A percentile compares a stretch with the other conserved stretches of the same genome.
Conservation (phyloP, 2,888 invertebrate genomes). For the Hemistola chrysoprasaria region DNA sequence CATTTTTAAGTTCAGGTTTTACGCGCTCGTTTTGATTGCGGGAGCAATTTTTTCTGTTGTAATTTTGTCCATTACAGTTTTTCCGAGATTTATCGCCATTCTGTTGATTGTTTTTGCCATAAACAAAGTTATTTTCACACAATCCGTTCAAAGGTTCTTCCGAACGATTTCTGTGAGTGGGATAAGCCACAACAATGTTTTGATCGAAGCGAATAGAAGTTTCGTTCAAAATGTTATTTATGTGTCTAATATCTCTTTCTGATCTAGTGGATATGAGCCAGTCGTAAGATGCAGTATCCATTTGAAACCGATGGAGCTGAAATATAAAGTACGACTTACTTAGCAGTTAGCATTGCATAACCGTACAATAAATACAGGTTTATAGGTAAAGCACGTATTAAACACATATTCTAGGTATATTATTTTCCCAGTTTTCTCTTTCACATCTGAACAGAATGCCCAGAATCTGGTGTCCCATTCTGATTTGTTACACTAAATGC, state of each 20-base stretch:
- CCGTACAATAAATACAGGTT: not conserved
- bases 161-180: slow-evolving; percentile 25
- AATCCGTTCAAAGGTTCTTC: slow-evolving; percentile 29
- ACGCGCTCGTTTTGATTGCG: slow-evolving; percentile 21
- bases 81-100: slow-evolving; percentile 5
- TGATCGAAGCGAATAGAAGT: slow-evolving; percentile 66
- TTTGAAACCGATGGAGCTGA: slow-evolving; percentile 54
- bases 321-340: slow-evolving; percentile 25
- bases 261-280: slow-evolving; percentile 60
- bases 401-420: too few species aligned
- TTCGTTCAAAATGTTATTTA: slow-evolving; percentile 57
- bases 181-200: slow-evolving; percentile 56
- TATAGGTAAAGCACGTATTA: slow-evolving; percentile 41
- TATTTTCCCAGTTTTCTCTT: too few species aligned
- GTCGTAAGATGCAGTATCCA: slow-evolving; percentile 61
- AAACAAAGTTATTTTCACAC: slow-evolving; percentile 55
- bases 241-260: slow-evolving; percentile 44
- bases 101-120: slow-evolving; percentile 32
- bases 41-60: slow-evolving; percentile 15
- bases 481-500: too few species aligned
- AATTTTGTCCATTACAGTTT: slow-evolving; percentile 6
- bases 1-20: slow-evolving; percentile 48
- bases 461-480: too few species aligned
- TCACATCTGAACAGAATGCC: too few species aligned
- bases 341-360: not conserved